These are phyloP conservation scores for Microcebus ravelobensis DNA, from an alignment of 2,113 vertebrate genomes.

Conservation along the genomic window DNA sequence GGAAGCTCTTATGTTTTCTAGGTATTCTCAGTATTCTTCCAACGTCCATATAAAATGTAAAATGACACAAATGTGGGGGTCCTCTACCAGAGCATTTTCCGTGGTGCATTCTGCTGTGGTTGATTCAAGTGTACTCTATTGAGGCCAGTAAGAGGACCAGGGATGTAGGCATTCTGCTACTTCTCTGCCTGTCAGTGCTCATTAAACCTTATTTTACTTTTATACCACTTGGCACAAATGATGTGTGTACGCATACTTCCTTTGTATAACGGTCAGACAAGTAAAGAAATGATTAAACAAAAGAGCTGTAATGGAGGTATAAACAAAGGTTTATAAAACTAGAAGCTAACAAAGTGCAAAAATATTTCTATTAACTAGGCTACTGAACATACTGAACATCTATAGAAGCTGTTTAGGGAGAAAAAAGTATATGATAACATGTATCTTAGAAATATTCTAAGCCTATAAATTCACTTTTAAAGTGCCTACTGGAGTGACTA, in stretches of 20 bases:
- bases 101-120: background rate
- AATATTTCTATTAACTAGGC: background rate
- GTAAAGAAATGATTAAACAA: background rate
- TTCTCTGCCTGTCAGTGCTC: background rate
- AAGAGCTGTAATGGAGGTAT: background rate
- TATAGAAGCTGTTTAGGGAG: background rate
- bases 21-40: background rate
- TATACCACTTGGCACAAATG: background rate
- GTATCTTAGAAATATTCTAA: background rate
- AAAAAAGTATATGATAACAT: background rate
- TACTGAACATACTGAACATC: background rate
- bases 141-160: background rate
- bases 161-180: background rate
- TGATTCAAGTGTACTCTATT: background rate
- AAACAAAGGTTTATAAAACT: background rate
- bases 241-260: background rate
- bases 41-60: background rate
- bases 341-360: background rate
- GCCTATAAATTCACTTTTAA: background rate
- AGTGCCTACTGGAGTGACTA: background rate
- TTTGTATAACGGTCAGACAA: background rate
- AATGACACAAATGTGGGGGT: background rate
- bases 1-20: background rate
- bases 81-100: background rate
- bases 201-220: background rate